Conservation (phyloP, 1,140 invertebrate species). For the Neelides sp. region DNA sequence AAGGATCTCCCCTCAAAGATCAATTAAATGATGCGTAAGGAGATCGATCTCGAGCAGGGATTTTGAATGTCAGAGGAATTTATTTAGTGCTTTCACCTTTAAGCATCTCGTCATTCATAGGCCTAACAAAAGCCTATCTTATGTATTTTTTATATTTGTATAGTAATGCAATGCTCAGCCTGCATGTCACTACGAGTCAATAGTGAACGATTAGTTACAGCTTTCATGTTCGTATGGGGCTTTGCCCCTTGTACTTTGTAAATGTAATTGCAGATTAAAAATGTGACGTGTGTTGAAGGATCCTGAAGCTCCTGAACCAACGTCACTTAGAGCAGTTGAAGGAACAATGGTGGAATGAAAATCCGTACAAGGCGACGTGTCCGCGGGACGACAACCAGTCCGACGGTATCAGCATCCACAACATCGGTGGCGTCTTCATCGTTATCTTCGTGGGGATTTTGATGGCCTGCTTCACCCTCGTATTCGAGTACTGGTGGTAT, state of each 20-base stretch:
- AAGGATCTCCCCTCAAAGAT: conserved; percentile 46
- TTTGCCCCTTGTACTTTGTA: no score
- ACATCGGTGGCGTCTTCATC: conserved; percentile 95
- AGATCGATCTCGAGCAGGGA: no score
- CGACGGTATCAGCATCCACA: conserved; percentile 91
- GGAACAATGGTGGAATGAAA: conserved; percentile 89
- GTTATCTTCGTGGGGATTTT: conserved; percentile 89
- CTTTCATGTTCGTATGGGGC: no score
- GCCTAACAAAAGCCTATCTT: no score
- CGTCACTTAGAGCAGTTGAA: conserved; percentile 82
- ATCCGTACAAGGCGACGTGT: conserved; percentile 60
- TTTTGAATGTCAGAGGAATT: no score
- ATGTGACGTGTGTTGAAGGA: conserved; percentile 59
- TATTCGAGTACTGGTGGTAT: conserved; percentile 91
- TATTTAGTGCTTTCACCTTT: no score
- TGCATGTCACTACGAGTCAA: no score
- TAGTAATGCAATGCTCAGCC: no score
- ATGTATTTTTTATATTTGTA: no score
- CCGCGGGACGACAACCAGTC: conserved; percentile 80
- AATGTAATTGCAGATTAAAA: not conserved
- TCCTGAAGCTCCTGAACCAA: conserved; percentile 82
- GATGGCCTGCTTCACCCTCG: conserved; percentile 78
- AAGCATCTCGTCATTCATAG: no score
- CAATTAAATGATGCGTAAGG: conserved; percentile 79
- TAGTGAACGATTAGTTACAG: no score